These are phyloP conservation scores for Blomia tropicalis DNA, from an alignment of 2,888 invertebrate species.

Conservation along the genomic window DNA sequence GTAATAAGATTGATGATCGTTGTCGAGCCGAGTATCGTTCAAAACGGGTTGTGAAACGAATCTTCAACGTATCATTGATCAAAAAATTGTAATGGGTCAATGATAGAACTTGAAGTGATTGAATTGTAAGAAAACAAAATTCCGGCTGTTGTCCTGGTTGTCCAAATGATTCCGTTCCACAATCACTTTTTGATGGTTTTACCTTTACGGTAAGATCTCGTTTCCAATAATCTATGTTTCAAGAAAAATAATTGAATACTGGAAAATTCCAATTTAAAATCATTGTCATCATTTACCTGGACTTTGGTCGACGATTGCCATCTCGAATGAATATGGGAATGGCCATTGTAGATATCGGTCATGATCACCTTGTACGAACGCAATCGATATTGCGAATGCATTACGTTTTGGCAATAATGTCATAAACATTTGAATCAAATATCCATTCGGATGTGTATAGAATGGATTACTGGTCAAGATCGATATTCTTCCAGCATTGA, in stretches of 20 bases:
- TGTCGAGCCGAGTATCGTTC: slow-evolving; percentile 2
- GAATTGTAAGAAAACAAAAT: slow-evolving; percentile 24
- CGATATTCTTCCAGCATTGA: neutral
- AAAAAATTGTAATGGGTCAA: slow-evolving; percentile 24
- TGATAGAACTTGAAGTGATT: slow-evolving; percentile 21
- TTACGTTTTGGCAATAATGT: slow-evolving; percentile 21
- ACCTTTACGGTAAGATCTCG: slow-evolving; percentile 18
- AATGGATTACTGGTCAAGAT: slow-evolving; percentile 29
- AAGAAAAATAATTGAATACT: neutral
- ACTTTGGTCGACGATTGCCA: slow-evolving; percentile 28
- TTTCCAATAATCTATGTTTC: slow-evolving; percentile 22
- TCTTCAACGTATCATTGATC: slow-evolving; percentile 17
- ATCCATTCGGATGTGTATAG: slow-evolving; percentile 31
- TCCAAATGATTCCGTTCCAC: slow-evolving; percentile 22
- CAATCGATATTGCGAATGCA: slow-evolving; percentile 24
- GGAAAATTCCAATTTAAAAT: neutral
- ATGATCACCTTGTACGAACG: slow-evolving; percentile 24
- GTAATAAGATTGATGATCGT: slow-evolving; percentile 25
- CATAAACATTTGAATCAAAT: slow-evolving; percentile 29
- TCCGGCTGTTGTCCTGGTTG: slow-evolving; percentile 21
- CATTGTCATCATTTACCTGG: slow-evolving; percentile 22
- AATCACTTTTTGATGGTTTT: slow-evolving; percentile 23
- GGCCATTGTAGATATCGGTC: slow-evolving; percentile 28
- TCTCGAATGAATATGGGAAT: slow-evolving; percentile 28
- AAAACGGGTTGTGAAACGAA: slow-evolving; percentile 22